A percentile compares a stretch with the other conserved stretches of the same genome.
phyloP scores from a whole-genome alignment of 2,113 vertebrate species.

The Diadophis punctatus region DNA sequence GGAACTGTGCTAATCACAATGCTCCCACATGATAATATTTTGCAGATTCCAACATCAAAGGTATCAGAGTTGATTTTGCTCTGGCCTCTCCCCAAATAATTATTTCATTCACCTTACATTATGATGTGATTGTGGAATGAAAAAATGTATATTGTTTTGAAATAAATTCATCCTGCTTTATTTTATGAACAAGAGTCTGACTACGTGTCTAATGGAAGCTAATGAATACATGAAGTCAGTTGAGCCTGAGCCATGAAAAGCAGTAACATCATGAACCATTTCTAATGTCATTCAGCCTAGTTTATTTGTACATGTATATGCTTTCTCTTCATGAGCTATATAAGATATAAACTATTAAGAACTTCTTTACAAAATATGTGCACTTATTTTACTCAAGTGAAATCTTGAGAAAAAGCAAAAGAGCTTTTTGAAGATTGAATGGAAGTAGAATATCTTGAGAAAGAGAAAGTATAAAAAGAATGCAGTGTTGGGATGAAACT shows the following conservation, averaged over 20 bases:
- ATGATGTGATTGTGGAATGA: neutral
- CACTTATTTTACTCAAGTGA: neutral
- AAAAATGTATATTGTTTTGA: neutral
- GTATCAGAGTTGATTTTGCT: neutral
- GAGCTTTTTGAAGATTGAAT: neutral
- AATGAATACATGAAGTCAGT: neutral
- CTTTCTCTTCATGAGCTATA: neutral
- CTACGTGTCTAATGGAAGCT: neutral
- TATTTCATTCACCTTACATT: neutral
- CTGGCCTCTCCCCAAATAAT: neutral
- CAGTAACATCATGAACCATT: neutral
- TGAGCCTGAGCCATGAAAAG: neutral
- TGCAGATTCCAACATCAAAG: neutral
- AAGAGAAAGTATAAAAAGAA: neutral
- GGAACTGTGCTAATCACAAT: neutral
- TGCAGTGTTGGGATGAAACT: neutral
- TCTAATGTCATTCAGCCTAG: neutral
- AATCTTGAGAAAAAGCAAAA: neutral
- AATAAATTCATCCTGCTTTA: neutral
- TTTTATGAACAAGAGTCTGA: neutral
- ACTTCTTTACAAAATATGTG: neutral
- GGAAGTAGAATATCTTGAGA: neutral
- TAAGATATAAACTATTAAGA: neutral
- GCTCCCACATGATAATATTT: neutral
- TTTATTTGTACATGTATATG: neutral